Conservation (phyloP, 2,888 invertebrate species). For the Calameuta filiformis region DNA sequence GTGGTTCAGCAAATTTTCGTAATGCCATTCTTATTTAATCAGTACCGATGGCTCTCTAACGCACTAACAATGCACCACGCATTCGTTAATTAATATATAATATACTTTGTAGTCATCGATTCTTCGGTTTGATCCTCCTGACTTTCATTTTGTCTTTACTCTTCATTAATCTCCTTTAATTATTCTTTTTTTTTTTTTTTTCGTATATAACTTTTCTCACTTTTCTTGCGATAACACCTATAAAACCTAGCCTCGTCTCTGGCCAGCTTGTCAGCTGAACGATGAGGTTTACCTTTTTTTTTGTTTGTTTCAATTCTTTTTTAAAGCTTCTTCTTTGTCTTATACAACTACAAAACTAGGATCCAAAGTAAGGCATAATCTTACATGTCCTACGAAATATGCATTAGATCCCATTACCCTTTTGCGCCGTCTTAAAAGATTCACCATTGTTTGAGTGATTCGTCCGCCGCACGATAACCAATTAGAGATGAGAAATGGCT, state of each 20-base stretch:
- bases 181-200: slow-evolving; percentile 12
- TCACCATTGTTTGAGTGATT: slow-evolving; percentile 9
- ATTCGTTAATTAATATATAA: slow-evolving; percentile 1
- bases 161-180: slow-evolving; percentile 17
- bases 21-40: slow-evolving; percentile 21
- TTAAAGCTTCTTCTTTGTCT: slow-evolving; percentile 6
- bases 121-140: background rate
- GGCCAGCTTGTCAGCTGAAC: slow-evolving; percentile 7
- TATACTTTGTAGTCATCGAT: slow-evolving; percentile 2
- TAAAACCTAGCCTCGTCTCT: slow-evolving; percentile 23
- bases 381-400: slow-evolving; percentile 19
- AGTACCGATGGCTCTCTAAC: slow-evolving; percentile 19
- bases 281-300: slow-evolving; percentile 6
- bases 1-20: too few species aligned
- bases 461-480: slow-evolving; percentile 21
- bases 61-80: too few species aligned
- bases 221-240: slow-evolving; percentile 18
- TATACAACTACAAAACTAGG: slow-evolving; percentile 28
- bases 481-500: slow-evolving; percentile 18
- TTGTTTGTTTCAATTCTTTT: slow-evolving; percentile 24
- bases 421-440: background rate
- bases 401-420: slow-evolving; percentile 10
- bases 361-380: slow-evolving; percentile 24
- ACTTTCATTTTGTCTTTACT: slow-evolving; percentile 14
- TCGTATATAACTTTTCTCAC: slow-evolving; percentile 26